Conservation (phyloP, 2,888 invertebrate genomes). For the Corbicula japonica region DNA sequence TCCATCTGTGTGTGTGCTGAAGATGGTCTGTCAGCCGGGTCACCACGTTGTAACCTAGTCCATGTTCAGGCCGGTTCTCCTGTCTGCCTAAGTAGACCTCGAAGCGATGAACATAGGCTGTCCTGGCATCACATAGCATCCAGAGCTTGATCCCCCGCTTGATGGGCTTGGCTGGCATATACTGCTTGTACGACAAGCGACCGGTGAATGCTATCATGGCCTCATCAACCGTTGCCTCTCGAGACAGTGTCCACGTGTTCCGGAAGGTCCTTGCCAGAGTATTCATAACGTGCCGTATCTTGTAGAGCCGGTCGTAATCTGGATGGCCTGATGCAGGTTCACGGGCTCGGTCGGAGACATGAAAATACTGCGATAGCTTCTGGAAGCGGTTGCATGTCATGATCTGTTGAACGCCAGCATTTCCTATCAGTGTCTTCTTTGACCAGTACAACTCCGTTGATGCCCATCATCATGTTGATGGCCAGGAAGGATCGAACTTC, state of each 20-base stretch:
- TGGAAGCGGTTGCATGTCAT: too few species aligned
- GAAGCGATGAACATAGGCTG: constrained; percentile 33
- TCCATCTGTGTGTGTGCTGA: background rate
- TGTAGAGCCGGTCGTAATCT: background rate
- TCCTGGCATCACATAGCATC: constrained; percentile 25
- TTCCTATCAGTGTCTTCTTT: too few species aligned
- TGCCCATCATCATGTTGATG: too few species aligned
- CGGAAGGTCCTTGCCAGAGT: background rate
- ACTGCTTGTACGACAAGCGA: constrained; percentile 20
- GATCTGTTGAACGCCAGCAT: too few species aligned
- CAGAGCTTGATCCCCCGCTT: constrained; percentile 43
- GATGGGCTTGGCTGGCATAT: constrained; percentile 36
- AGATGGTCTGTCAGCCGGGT: constrained; percentile 32
- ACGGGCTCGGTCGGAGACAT: background rate
- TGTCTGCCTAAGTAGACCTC: constrained; percentile 32
- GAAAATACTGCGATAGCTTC: background rate
- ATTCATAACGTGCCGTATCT: background rate
- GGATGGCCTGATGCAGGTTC: too few species aligned
- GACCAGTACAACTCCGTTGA: too few species aligned
- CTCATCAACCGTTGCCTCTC: constrained; percentile 33
- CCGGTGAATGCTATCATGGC: constrained; percentile 39
- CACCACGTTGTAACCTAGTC: constrained; percentile 43
- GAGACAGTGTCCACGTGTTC: constrained; percentile 9
- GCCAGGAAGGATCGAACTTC: too few species aligned
- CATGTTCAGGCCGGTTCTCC: constrained; percentile 35